Evolutionary conservation across 2,888 invertebrate species (phyloP).

Genomic region (Philaethria dido): DNA sequence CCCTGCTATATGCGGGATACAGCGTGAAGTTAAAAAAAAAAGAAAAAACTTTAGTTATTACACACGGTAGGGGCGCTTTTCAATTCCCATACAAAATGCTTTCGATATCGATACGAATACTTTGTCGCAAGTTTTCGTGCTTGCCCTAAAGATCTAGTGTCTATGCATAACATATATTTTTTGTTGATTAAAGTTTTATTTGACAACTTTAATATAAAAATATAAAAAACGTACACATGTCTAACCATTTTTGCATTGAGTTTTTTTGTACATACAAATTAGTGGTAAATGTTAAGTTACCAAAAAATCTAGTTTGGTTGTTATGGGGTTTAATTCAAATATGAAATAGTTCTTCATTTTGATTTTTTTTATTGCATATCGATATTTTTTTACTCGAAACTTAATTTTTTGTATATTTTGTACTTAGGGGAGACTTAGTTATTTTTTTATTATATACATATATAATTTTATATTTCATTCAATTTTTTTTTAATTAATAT

Average conservation of each 20-base stretch:
- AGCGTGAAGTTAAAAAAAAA: too few species aligned
- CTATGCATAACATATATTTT: too few species aligned
- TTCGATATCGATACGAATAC: too few species aligned
- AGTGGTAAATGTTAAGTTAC: conserved; percentile 16
- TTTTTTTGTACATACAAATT: not conserved
- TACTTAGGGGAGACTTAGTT: not conserved
- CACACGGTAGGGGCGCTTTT: too few species aligned
- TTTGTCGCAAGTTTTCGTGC: too few species aligned
- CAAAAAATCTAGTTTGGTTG: conserved; percentile 20
- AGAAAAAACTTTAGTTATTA: too few species aligned
- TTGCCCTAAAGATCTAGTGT: too few species aligned
- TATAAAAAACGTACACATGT: too few species aligned
- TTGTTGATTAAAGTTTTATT: too few species aligned
- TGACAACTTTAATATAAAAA: too few species aligned
- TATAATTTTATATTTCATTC: not conserved
- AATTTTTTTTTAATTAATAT: not conserved
- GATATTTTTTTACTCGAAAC: not conserved
- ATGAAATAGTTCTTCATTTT: not conserved
- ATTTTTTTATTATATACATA: not conserved
- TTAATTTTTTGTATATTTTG: conserved; percentile 1
- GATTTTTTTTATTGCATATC: not conserved
- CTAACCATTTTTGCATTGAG: not conserved
- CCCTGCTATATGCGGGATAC: too few species aligned
- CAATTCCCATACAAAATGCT: too few species aligned
- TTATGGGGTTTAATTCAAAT: not conserved